Evolutionary conservation across 2,888 invertebrate species (phyloP).

Genomic region (Drosophila setosimentum): DNA sequence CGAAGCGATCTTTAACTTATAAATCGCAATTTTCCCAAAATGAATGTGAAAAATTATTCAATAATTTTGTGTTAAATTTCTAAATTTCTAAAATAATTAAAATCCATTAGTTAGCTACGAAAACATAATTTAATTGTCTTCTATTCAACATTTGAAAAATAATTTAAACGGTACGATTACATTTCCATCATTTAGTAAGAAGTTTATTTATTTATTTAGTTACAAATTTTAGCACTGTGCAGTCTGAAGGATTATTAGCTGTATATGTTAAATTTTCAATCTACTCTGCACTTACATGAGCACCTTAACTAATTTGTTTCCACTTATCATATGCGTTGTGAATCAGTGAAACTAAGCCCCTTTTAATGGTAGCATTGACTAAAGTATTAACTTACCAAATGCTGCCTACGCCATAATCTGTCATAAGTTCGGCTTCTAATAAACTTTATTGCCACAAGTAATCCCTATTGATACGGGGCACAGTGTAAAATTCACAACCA

Average conservation of each 20-base stretch:
- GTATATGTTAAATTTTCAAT: no score
- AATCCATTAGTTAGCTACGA: neutral
- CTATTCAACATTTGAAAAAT: neutral
- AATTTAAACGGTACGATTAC: neutral
- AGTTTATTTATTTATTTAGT: neutral
- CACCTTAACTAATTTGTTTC: neutral
- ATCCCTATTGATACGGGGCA: slow-evolving; percentile 14
- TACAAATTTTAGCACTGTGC: neutral
- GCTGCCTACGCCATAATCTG: neutral
- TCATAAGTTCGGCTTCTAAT: slow-evolving; percentile 11
- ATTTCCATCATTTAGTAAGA: neutral
- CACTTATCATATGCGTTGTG: neutral
- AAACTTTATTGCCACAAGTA: slow-evolving; percentile 21
- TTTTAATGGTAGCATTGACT: neutral
- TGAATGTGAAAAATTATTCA: neutral
- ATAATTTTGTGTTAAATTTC: neutral
- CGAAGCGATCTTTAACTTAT: neutral
- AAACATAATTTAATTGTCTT: neutral
- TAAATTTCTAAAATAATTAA: neutral
- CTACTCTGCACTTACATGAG: neutral
- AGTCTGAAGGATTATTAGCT: neutral
- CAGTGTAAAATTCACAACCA: slow-evolving; percentile 30
- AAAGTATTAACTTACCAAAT: neutral
- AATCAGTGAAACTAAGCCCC: neutral
- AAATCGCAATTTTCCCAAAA: neutral